A percentile compares a stretch with the other conserved stretches of the same genome.
phyloP scores from a whole-genome alignment of 2,888 invertebrate species.

The Allolobophora icterica region DNA sequence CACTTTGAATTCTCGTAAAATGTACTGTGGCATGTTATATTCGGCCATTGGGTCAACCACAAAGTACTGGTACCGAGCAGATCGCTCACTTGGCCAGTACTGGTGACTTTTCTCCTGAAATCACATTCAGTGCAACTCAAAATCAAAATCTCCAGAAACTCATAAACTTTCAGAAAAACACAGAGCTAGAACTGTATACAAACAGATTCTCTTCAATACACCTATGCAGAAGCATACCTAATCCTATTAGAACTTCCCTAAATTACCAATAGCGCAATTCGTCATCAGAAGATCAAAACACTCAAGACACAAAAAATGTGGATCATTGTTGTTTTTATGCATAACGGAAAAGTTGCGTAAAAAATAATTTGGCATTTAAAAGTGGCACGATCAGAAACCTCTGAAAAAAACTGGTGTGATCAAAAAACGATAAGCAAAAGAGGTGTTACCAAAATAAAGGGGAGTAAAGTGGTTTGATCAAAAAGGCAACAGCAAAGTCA shows the following conservation, averaged over 20 bases:
- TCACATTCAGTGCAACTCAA: not conserved
- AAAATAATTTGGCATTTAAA: not conserved
- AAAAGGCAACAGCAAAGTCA: not conserved
- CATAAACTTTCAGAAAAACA: not conserved
- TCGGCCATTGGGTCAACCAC: constrained; percentile 99
- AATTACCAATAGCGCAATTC: too few species aligned
- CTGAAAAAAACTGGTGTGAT: not conserved
- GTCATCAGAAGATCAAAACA: not conserved
- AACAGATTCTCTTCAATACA: not conserved
- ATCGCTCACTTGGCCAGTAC: constrained; percentile 98
- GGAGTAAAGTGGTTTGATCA: not conserved
- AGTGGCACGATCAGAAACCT: not conserved
- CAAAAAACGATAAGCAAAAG: not conserved
- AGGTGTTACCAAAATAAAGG: not conserved
- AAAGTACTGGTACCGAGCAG: constrained; percentile 94
- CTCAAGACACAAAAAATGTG: not conserved
- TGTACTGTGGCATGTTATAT: constrained; percentile 99
- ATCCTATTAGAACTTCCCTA: too few species aligned
- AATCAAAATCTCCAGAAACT: not conserved
- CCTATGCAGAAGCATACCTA: too few species aligned
- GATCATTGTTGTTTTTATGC: not conserved
- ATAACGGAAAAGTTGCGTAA: not conserved
- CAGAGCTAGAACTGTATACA: not conserved
- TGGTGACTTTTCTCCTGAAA: constrained; percentile 94
- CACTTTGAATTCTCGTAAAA: constrained; percentile 96